Conservation (phyloP, 2,113 vertebrate species). For the Crotophaga sulcirostris region DNA sequence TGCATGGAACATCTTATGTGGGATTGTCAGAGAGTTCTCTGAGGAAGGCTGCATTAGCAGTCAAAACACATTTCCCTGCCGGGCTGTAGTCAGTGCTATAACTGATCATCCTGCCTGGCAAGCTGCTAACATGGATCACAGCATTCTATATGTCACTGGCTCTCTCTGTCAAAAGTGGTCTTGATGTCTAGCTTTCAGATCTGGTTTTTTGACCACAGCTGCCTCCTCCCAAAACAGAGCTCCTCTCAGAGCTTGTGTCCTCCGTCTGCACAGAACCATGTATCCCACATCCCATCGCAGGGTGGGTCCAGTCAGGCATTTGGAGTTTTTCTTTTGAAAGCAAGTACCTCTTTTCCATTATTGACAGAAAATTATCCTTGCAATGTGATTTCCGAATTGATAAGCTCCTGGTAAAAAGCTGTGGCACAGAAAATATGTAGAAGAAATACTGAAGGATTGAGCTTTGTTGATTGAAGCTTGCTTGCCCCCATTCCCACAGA, state of each 20-base stretch:
- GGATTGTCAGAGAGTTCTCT: neutral
- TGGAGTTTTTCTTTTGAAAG: neutral
- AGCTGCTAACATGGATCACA: neutral
- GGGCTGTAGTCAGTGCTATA: neutral
- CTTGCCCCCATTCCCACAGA: neutral
- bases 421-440: neutral
- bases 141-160: neutral
- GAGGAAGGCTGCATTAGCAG: neutral
- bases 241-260: neutral
- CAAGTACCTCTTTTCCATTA: neutral
- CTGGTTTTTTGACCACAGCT: neutral
- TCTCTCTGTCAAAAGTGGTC: neutral
- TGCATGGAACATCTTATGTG: neutral
- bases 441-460: neutral
- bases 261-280: accelerated
- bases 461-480: neutral
- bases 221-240: neutral
- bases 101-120: accelerated
- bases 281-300: neutral
- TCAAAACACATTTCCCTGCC: neutral
- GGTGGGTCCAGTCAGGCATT: neutral
- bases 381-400: neutral
- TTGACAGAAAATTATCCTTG: neutral
- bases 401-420: neutral
- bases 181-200: neutral